These are phyloP conservation scores for Macaca fascicularis DNA, from an alignment of 2,113 vertebrate genomes.

Conservation along the genomic window DNA sequence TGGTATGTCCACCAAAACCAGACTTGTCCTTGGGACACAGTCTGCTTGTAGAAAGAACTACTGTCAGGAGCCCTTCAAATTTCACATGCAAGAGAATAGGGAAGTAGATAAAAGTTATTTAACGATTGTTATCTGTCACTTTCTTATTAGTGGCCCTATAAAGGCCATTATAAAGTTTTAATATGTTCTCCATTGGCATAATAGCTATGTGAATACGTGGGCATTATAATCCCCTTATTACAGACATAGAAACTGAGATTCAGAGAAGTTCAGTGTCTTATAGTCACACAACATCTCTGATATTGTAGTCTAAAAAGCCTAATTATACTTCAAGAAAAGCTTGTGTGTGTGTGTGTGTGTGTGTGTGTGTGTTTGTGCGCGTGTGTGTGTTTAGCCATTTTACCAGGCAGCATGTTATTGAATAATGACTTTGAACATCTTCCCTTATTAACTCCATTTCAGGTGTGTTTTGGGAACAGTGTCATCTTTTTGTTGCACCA, in stretches of 20 bases:
- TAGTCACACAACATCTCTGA: not conserved
- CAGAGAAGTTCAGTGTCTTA: not conserved
- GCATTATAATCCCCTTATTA: not conserved
- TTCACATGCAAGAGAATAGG: not conserved
- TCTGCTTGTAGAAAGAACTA: not conserved
- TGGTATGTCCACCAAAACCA: not conserved
- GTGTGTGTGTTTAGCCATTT: not conserved
- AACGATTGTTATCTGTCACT: not conserved
- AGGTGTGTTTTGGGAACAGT: not conserved
- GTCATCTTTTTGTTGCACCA: not conserved
- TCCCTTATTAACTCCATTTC: conserved; percentile 9
- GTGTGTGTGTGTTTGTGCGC: not conserved
- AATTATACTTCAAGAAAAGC: not conserved
- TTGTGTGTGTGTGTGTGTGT: not conserved
- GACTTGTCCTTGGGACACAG: not conserved
- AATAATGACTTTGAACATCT: not conserved
- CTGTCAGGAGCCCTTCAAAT: not conserved
- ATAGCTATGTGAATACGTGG: not conserved
- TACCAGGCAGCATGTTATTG: not conserved
- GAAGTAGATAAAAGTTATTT: not conserved
- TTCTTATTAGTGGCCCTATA: not conserved
- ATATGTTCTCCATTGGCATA: not conserved
- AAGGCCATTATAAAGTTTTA: too few species aligned
- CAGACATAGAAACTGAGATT: not conserved
- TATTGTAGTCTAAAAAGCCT: not conserved